A percentile compares a stretch with the other conserved stretches of the same genome.
Conservation (phyloP, 2,888 invertebrate species). For the Neoaliturus tenellus region DNA sequence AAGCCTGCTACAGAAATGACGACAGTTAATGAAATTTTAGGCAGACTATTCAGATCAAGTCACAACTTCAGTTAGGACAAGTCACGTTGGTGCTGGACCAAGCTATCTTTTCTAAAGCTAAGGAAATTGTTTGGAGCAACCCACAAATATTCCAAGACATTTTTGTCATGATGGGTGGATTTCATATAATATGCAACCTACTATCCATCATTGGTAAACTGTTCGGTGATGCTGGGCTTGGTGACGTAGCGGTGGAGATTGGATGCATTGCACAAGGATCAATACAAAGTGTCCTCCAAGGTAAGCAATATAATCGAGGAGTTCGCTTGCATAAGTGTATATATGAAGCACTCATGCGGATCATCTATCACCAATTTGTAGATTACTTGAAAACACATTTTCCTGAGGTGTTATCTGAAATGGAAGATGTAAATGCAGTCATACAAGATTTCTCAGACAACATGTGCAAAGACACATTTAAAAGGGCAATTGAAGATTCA, state of each 20-base stretch:
- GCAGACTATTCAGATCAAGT: neutral
- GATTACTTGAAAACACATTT: constrained; percentile 17
- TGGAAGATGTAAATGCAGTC: neutral
- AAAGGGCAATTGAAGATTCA: neutral
- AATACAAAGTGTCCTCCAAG: constrained; percentile 6
- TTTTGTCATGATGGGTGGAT: constrained; percentile 22
- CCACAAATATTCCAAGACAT: neutral
- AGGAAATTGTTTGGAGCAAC: constrained; percentile 15
- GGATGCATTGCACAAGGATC: constrained; percentile 9
- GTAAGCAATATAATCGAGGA: neutral
- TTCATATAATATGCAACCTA: constrained; percentile 34
- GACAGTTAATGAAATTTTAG: constrained; percentile 28
- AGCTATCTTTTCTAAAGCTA: constrained; percentile 22
- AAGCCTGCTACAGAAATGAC: constrained; percentile 35
- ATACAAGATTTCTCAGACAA: constrained; percentile 24
- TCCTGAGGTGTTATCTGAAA: constrained; percentile 22
- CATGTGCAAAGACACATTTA: constrained; percentile 23
- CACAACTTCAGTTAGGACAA: constrained; percentile 4
- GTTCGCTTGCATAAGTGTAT: constrained; percentile 33
- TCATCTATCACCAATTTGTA: neutral
- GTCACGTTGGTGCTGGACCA: constrained; percentile 27
- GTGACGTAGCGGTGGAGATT: constrained; percentile 5
- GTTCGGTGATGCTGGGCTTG: neutral
- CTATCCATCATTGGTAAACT: neutral
- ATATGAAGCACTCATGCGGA: constrained; percentile 30